Percentiles rank a stretch among this genome's conserved stretches.
Conservation (phyloP, 2,888 invertebrate genomes). For the Apodemia hepburni region DNA sequence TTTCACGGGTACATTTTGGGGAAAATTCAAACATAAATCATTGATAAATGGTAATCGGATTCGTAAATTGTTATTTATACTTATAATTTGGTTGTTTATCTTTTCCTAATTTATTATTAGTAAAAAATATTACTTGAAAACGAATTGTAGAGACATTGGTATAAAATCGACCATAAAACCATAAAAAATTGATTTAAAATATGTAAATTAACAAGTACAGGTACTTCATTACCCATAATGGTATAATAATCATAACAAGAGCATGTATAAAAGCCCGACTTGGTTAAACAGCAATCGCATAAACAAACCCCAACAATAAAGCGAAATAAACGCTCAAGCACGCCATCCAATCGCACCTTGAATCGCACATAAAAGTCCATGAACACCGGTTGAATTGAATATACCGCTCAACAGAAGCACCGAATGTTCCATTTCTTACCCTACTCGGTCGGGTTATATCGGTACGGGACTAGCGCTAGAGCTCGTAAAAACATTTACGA, state of each 20-base stretch:
- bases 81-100: neutral
- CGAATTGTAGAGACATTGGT: neutral
- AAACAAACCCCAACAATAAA: slow-evolving; percentile 80
- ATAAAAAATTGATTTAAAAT: slow-evolving; percentile 40
- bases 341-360: slow-evolving; percentile 80
- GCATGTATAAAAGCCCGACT: slow-evolving; percentile 74
- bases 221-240: slow-evolving; percentile 65
- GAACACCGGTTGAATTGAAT: slow-evolving; percentile 77
- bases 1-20: slow-evolving; percentile 78
- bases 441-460: slow-evolving; percentile 74
- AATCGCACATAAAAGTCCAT: slow-evolving; percentile 78
- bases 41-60: slow-evolving; percentile 53
- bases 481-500: slow-evolving; percentile 79
- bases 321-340: slow-evolving; percentile 78
- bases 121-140: neutral
- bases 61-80: slow-evolving; percentile 14
- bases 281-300: slow-evolving; percentile 79
- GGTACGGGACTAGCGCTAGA: slow-evolving; percentile 74
- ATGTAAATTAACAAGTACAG: slow-evolving; percentile 52
- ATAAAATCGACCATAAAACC: slow-evolving; percentile 13
- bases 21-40: slow-evolving; percentile 75
- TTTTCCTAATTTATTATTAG: neutral
- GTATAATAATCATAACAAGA: slow-evolving; percentile 78
- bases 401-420: slow-evolving; percentile 69
- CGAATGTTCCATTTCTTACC: slow-evolving; percentile 71